phyloP scores from a whole-genome alignment of 2,888 invertebrate genomes.

The Trypoxylon attenuatum region DNA sequence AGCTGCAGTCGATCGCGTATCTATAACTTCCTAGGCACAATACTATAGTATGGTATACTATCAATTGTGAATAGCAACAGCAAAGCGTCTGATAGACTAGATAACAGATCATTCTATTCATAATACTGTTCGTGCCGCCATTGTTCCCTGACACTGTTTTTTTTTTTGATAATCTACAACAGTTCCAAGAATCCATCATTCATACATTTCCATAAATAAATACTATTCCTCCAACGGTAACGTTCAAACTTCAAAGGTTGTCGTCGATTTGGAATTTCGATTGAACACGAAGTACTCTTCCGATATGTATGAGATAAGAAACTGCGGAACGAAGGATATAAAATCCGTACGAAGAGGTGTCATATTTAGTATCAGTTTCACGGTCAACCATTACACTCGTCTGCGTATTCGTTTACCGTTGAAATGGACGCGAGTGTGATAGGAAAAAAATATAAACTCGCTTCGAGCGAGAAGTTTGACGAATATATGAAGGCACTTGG shows the following conservation, averaged over 20 bases:
- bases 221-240: not conserved
- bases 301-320: conserved; percentile 14
- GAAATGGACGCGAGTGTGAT: conserved; percentile 62
- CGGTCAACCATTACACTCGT: conserved; percentile 6
- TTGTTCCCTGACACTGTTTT: no score
- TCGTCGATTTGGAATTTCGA: conserved; percentile 11
- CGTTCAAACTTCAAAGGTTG: conserved; percentile 62
- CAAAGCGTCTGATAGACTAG: no score
- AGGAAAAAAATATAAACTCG: conserved; percentile 89
- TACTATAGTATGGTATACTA: no score
- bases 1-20: no score
- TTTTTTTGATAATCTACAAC: no score
- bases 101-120: no score
- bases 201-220: not conserved
- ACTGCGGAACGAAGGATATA: conserved; percentile 18
- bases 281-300: not conserved
- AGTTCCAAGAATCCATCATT: not conserved
- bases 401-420: not conserved
- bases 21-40: no score
- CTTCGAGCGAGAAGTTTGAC: conserved; percentile 88
- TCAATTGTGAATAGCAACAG: no score
- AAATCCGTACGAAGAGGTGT: not conserved
- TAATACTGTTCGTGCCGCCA: no score
- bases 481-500: conserved; percentile 92
- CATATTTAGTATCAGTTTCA: conserved; percentile 22